A percentile compares a stretch with the other conserved stretches of the same genome.
These are phyloP conservation scores for Petromus typicus DNA, from an alignment of 2,113 vertebrate genomes.

Conservation along the genomic window DNA sequence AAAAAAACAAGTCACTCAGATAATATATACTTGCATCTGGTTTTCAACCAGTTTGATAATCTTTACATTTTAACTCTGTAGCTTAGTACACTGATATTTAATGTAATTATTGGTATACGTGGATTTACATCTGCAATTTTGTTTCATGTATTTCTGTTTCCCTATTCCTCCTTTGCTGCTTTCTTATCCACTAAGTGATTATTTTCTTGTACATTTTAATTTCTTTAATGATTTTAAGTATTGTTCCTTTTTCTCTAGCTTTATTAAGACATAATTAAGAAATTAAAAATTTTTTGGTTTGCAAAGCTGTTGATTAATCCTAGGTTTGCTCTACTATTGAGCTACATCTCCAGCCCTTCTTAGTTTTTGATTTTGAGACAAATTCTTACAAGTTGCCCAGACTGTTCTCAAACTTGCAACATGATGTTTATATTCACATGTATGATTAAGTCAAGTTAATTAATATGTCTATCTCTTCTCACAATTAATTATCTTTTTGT, in stretches of 20 bases:
- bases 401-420: neutral
- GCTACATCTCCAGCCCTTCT: neutral
- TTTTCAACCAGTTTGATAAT: conserved; percentile 11
- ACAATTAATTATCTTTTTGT: neutral
- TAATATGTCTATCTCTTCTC: neutral
- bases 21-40: neutral
- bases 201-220: conserved; percentile 40
- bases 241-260: neutral
- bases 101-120: neutral
- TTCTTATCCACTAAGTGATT: neutral
- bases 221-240: conserved; percentile 14
- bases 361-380: neutral
- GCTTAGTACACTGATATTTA: conserved; percentile 3
- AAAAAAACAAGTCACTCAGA: neutral
- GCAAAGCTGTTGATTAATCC: neutral
- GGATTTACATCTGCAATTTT: neutral
- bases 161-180: neutral
- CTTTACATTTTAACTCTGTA: neutral
- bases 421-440: neutral
- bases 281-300: neutral
- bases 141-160: neutral
- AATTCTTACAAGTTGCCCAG: neutral
- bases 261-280: neutral
- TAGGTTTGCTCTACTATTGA: neutral
- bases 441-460: neutral